Base-by-base conservation (phyloP, 2,797 vertebrate genomes). In the Loriculus beryllinus region DNA sequence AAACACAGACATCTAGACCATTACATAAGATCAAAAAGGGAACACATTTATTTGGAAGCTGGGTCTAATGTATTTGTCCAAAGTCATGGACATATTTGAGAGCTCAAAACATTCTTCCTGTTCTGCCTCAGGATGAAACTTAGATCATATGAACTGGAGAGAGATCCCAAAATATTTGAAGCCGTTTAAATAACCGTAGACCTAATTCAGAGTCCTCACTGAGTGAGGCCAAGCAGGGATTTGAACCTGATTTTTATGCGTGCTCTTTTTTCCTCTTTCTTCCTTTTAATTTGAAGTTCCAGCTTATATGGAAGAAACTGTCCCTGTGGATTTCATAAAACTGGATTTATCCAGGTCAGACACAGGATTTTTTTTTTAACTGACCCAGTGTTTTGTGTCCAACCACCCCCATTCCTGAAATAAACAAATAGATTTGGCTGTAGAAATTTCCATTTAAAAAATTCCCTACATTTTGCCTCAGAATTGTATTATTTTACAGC, bases 111-210 rank as follows among this genome's bases (percentile, higher is more conserved):
- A 7, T 77, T 89, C 83, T 71, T 89, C 57, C 69, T 93, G 68
- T 37, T 91, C 82, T 86, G 93, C 91, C 86, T 80, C 52, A 31
- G 95, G 91, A 85, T 52, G 91, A 82, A 84, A 80, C 68, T 80
- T 9, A 60, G 83, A 74, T 77, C 82, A 17, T 2, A 67, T 3
- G 6, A 80, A 31, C 82, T 71, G 60, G 22, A 77, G 64, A 87
- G 68, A 77, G 71, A 87, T 80, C 79, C 82, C 68, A 42, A 77
- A 95, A 80, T 82, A 86, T 69, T 70, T 91, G 78, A 87, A 87
- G 78, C 67, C 47, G 4, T 82, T 74, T 25, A 15, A 78, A 74
- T 62, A 48, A 69, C 26, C 56, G 42, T 9, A 43, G 86, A 82
- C 74, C 60, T 74, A 39, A 74, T 79, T 94, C 88, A 20, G 6